Percentiles rank a stretch among this genome's conserved stretches.
Evolutionary conservation across 2,797 vertebrate genomes (phyloP).

Genomic region (Halcyon chelicuti): DNA sequence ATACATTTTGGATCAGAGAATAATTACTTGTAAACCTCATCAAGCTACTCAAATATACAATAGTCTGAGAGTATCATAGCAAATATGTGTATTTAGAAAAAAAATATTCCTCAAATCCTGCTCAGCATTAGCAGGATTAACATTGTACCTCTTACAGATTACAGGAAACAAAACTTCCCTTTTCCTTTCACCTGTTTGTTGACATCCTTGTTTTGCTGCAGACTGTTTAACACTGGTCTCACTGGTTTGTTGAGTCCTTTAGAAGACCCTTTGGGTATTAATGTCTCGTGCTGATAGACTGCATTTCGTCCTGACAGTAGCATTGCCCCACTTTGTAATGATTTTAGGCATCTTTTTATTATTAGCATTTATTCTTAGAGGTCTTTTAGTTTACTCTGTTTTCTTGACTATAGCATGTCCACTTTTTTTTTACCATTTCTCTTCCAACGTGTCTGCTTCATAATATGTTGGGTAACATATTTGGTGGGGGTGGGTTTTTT

Average conservation of each 20-base stretch:
- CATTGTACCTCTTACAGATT: background rate
- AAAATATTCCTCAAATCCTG: background rate
- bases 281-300: background rate
- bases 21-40: background rate
- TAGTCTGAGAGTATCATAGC: background rate
- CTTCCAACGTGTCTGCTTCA: background rate
- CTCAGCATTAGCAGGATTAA: background rate
- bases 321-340: background rate
- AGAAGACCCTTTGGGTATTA: background rate
- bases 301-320: background rate
- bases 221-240: background rate
- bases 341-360: background rate
- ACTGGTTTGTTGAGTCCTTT: background rate
- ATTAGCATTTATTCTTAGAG: background rate
- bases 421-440: background rate
- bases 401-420: background rate
- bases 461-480: background rate
- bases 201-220: background rate
- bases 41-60: background rate
- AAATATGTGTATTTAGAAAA: background rate
- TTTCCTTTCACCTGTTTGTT: background rate
- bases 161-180: background rate
- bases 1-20: background rate
- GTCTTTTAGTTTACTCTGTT: background rate
- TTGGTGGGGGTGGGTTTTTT: too few species aligned